These are phyloP conservation scores for Petrocephalus schoutedeni DNA, from an alignment of 2,797 vertebrate species.

Conservation along the genomic window DNA sequence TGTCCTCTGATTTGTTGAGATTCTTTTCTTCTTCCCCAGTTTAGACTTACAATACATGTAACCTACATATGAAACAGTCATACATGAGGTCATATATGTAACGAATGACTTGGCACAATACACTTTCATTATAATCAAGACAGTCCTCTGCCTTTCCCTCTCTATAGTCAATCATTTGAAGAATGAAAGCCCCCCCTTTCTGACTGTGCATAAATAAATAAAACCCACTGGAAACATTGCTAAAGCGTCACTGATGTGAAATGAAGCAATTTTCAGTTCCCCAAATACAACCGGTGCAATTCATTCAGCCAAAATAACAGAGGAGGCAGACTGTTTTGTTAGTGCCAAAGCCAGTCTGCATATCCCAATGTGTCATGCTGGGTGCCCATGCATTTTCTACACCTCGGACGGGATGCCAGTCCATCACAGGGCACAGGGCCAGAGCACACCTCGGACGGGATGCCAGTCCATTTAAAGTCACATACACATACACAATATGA, in stretches of 20 bases:
- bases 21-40: not conserved
- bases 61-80: not conserved
- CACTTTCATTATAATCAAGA: not conserved
- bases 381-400: too few species aligned
- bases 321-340: not conserved
- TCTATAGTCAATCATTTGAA: conserved; percentile 1
- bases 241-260: not conserved
- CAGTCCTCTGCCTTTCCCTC: not conserved
- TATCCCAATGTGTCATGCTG: not conserved
- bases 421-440: too few species aligned
- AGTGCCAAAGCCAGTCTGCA: not conserved
- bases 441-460: too few species aligned
- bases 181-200: not conserved
- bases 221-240: not conserved
- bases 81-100: not conserved
- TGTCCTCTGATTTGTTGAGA: not conserved
- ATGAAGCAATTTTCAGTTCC: not conserved
- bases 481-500: not conserved
- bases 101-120: not conserved
- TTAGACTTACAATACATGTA: not conserved
- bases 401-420: too few species aligned
- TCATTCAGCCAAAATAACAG: not conserved
- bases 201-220: not conserved
- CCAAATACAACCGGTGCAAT: not conserved
- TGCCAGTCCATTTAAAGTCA: too few species aligned